Base-by-base conservation (phyloP, 2,113 vertebrate genomes). In the Indicator indicator region DNA sequence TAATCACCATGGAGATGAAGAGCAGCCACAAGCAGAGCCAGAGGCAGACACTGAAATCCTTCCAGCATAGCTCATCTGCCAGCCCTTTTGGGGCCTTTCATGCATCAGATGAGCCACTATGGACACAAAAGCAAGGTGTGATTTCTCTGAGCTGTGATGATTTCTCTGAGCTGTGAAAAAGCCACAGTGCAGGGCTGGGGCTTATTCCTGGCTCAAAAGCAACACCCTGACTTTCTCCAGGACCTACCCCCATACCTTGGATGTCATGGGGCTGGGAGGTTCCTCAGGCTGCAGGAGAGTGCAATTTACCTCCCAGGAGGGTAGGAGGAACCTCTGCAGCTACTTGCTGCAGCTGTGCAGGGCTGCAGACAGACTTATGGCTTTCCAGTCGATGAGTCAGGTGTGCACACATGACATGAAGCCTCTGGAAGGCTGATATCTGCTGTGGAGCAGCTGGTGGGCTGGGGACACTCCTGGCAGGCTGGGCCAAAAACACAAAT, bases 1-100 rank as follows among this genome's bases (percentile, higher is more conserved):
- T 74, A 59, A 86, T 93, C 83, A 90, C 92, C 59, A 48, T 81
- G 88, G 86, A 95, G 76, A 95, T 90, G 70, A 91, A 81, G 77
- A 90, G 67, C 79, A 81, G 62, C 89, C 16, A 0, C 32, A 86
- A 55, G 63, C 55, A 83, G 74, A 84, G 52, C 52, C 76, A 44
- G n/a, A 92, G 90, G 68, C 83, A 81, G 56, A 36, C 83, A 16
- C 90, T 90, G 88, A 91, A 74, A 86, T 86, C 85, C 2, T 2
- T 83, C 62, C 72, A 89, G 87, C 69, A 6, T 11, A 83, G 62
- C 85, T 94, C 48, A 64, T 67, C 30, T 2, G 0, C 60, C 65
- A 86, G 65, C 63, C 46, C 55, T 75, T 60, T 52, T 1, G 0
- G 55, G 83, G 32, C 65, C 63, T 83, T 50, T 71, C 75, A 42